Evolutionary conservation across 2,113 vertebrate species (phyloP), one percentile per base, ranked within the genome.

Genomic region (Amblyornis subalaris): DNA sequence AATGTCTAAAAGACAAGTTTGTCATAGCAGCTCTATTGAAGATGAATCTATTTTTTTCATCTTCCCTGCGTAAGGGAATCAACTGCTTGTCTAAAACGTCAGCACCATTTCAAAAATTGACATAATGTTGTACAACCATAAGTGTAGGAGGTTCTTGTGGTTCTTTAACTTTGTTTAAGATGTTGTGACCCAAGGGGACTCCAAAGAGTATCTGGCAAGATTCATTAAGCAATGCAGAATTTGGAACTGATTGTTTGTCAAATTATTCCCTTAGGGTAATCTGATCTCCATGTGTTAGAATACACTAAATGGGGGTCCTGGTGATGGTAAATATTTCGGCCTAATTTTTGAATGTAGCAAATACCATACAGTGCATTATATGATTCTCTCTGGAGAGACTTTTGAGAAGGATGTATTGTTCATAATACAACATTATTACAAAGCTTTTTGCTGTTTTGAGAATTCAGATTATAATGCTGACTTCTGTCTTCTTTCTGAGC

Each of bases 21-120:
- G 89, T 96, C 91, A 89, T 94, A 93, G 88, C 81, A 94, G 79
- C n/a, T 70, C 67, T 92, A 26, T 71, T 90, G 84, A 92, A 95
- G 71, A 90, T 38, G 35, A 94, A 65, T 83, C 44, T 94, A 71
- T 80, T 88, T 92, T 94, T 93, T 95, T 40, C 55, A 36, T 84
- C 65, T 92, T 93, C 40, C 28, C 65, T 78, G 70, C 3, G 4
- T 86, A 83, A 92, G 81, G 58, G 74, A 92, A 77, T 92, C 88
- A 79, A 57, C 89, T 78, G 36, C 71, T 85, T 94, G 80, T 89
- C 78, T 94, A 35, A 96, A 94, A 91, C 12, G 12, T 89, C 89
- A 94, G 53, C 62, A 69, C 50, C 9, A 0, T 66, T 90, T 93
- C 75, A 86, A 80, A 92, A 88, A 76, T 24, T 26, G 55, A 81